Evolutionary conservation across 2,797 vertebrate genomes (phyloP).

Genomic region (Rhinophrynus dorsalis): DNA sequence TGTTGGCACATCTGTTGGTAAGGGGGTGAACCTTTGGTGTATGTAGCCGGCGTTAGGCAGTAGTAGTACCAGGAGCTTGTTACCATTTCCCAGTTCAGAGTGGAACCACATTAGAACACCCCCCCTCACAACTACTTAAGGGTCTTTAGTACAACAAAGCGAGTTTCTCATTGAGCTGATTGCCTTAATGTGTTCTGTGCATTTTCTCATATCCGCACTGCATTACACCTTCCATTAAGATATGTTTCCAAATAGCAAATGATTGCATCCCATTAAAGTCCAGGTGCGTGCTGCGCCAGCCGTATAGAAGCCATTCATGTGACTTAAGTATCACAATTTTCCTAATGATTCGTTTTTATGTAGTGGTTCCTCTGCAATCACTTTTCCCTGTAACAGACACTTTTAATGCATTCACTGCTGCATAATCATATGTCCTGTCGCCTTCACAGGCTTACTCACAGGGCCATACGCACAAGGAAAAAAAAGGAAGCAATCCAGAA

Average conservation of each 20-base stretch:
- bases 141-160: neutral
- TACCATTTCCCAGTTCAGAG: too few species aligned
- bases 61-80: too few species aligned
- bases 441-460: neutral
- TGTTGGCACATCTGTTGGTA: too few species aligned
- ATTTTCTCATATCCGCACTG: neutral
- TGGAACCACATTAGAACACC: too few species aligned
- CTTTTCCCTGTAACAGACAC: neutral
- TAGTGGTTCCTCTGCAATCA: neutral
- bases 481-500: too few species aligned
- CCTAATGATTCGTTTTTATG: neutral
- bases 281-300: neutral
- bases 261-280: neutral
- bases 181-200: neutral
- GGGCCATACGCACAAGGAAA: too few species aligned
- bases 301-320: neutral
- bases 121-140: too few species aligned
- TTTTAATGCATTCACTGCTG: neutral
- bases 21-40: too few species aligned
- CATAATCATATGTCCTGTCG: neutral
- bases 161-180: neutral
- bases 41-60: too few species aligned
- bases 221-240: neutral
- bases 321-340: neutral
- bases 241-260: neutral